Evolutionary conservation across 2,797 vertebrate genomes (phyloP).

Genomic region (Percopsis omiscomaycus): DNA sequence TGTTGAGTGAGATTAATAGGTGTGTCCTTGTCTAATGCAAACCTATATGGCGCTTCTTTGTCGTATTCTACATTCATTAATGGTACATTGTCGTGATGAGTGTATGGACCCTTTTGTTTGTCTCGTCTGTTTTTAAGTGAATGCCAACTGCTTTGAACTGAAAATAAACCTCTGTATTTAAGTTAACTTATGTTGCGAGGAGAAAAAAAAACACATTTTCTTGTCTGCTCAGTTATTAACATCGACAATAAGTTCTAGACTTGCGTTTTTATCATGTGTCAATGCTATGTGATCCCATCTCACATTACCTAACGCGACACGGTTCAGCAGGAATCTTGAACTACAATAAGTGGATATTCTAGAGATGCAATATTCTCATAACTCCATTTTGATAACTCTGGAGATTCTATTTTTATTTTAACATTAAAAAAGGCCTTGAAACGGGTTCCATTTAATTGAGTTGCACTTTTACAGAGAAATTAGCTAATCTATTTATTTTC

Average conservation of each 20-base stretch:
- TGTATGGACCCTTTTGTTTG: conserved; percentile 87
- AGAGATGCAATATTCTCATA: conserved; percentile 85
- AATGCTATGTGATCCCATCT: conserved; percentile 74
- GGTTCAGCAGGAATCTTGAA: conserved; percentile 67
- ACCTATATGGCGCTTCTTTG: conserved; percentile 94
- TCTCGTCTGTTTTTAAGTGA: conserved; percentile 89
- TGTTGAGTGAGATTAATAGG: conserved; percentile 93
- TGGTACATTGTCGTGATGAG: conserved; percentile 90
- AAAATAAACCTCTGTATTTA: conserved; percentile 85
- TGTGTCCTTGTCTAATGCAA: conserved; percentile 93
- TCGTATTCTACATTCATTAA: conserved; percentile 91
- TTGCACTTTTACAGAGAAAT: conserved; percentile 82
- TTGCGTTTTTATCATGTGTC: conserved; percentile 73
- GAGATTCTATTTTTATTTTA: conserved; percentile 82
- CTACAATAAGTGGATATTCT: conserved; percentile 75
- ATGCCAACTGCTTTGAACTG: conserved; percentile 90
- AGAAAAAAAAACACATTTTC: conserved; percentile 64
- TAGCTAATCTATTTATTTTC: conserved; percentile 60
- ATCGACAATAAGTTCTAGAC: conserved; percentile 66
- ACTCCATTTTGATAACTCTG: conserved; percentile 83
- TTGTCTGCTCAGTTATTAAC: conserved; percentile 80
- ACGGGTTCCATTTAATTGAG: conserved; percentile 80
- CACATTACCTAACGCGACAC: conserved; percentile 68
- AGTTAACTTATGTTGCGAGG: conserved; percentile 75
- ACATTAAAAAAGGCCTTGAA: conserved; percentile 75